Conservation (phyloP, 2,888 invertebrate species). For the Machimus rusticus region DNA sequence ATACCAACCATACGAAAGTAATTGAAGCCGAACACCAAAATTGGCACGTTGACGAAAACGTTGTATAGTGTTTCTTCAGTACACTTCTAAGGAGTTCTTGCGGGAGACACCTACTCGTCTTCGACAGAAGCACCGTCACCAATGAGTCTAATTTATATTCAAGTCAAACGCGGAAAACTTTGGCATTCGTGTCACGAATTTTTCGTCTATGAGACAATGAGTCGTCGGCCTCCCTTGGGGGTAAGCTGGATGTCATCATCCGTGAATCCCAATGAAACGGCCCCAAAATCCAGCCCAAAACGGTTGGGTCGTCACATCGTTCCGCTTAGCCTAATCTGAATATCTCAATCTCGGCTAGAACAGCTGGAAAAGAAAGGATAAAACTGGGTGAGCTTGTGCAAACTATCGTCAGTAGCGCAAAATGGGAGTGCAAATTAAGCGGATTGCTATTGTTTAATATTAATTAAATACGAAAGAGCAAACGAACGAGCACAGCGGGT, state of each 20-base stretch:
- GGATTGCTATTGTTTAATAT: neutral
- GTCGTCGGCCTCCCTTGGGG: neutral
- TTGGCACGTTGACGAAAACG: neutral
- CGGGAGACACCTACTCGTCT: neutral
- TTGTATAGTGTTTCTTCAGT: neutral
- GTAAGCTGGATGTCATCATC: neutral
- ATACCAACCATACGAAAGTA: neutral
- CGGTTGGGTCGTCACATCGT: neutral
- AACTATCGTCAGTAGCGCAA: neutral
- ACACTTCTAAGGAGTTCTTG: neutral
- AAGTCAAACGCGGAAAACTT: neutral
- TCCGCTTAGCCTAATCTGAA: neutral
- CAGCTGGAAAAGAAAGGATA: neutral
- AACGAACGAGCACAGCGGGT: neutral
- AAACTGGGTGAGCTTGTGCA: conserved; percentile 9
- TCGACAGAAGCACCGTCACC: neutral
- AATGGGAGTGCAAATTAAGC: neutral
- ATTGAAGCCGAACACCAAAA: neutral
- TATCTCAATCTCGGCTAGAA: neutral
- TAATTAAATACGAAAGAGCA: neutral
- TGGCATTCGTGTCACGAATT: conserved; percentile 3
- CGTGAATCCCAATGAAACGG: neutral
- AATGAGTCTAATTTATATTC: neutral
- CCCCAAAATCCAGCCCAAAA: neutral
- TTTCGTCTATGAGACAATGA: neutral